Evolutionary conservation across 2,797 vertebrate genomes (phyloP).

Genomic region (Spinus pinus): DNA sequence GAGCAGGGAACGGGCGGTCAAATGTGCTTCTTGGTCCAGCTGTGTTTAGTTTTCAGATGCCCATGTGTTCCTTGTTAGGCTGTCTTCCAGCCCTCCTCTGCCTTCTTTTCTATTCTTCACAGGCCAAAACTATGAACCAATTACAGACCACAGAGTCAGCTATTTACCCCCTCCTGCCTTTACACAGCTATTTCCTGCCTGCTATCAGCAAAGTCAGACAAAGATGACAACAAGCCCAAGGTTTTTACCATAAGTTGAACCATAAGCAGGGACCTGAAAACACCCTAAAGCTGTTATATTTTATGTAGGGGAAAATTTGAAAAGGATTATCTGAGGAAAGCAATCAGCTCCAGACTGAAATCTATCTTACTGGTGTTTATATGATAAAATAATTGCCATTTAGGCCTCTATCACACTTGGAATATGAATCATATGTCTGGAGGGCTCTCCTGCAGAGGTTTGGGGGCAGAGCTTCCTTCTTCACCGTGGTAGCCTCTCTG

Average conservation of each 20-base stretch:
- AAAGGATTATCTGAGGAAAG: conserved; percentile 64
- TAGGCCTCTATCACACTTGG: conserved; percentile 68
- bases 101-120: conserved; percentile 70
- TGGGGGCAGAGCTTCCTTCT: conserved; percentile 59
- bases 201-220: conserved; percentile 73
- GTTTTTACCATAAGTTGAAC: conserved; percentile 76
- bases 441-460: conserved; percentile 44
- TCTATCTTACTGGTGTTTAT: conserved; percentile 72
- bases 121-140: conserved; percentile 77
- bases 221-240: conserved; percentile 71
- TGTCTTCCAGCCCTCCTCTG: conserved; percentile 64
- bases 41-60: conserved; percentile 77
- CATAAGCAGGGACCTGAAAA: conserved; percentile 53
- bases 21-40: conserved; percentile 48
- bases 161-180: conserved; percentile 72
- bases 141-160: conserved; percentile 78
- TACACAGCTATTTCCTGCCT: conserved; percentile 80
- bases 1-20: conserved; percentile 43
- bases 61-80: conserved; percentile 81
- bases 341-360: conserved; percentile 69
- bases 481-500: conserved; percentile 61
- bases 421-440: conserved; percentile 72
- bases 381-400: conserved; percentile 74
- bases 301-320: conserved; percentile 67
- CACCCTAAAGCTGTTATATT: conserved; percentile 66